phyloP scores from a whole-genome alignment of 2,113 vertebrate species.

The Pagrus major region DNA sequence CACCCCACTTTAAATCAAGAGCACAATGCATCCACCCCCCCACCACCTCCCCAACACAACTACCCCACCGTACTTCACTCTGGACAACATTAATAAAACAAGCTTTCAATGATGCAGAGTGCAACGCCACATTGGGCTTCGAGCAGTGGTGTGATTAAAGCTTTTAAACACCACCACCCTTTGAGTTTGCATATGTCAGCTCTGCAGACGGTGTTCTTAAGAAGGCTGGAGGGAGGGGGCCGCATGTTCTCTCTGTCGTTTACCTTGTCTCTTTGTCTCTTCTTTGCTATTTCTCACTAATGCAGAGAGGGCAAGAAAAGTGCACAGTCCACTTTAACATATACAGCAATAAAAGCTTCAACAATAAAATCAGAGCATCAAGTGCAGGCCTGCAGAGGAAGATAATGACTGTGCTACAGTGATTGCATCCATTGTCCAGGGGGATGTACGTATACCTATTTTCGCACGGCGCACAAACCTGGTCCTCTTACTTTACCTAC shows the following conservation, averaged over 20 bases:
- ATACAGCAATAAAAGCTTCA: slow-evolving; percentile 41
- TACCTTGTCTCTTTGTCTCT: slow-evolving; percentile 25
- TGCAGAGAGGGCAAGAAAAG: slow-evolving; percentile 36
- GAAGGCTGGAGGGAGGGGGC: slow-evolving; percentile 10
- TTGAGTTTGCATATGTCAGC: slow-evolving; percentile 80
- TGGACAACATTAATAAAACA: slow-evolving; percentile 87
- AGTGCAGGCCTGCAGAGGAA: slow-evolving; percentile 48
- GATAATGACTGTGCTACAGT: slow-evolving; percentile 17
- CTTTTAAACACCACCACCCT: slow-evolving; percentile 80
- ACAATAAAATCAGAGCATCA: slow-evolving; percentile 67
- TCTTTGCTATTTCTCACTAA: slow-evolving; percentile 28
- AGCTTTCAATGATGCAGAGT: slow-evolving; percentile 79
- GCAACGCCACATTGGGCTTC: slow-evolving; percentile 58
- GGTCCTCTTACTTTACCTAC: slow-evolving; percentile 6
- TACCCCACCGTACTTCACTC: slow-evolving; percentile 66
- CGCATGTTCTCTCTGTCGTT: slow-evolving; percentile 36
- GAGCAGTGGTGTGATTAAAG: slow-evolving; percentile 82
- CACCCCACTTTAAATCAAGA: slow-evolving; percentile 81
- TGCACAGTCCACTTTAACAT: slow-evolving; percentile 50
- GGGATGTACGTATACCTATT: slow-evolving; percentile 3
- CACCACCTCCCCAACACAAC: slow-evolving; percentile 5
- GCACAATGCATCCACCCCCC: slow-evolving; percentile 65
- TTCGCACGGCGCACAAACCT: not conserved
- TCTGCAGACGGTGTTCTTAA: slow-evolving; percentile 55
- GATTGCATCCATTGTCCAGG: slow-evolving; percentile 24